Evolutionary conservation across 2,888 invertebrate species (phyloP), one percentile per base, ranked within the genome.

Genomic region (Habrosyne pyritoides): DNA sequence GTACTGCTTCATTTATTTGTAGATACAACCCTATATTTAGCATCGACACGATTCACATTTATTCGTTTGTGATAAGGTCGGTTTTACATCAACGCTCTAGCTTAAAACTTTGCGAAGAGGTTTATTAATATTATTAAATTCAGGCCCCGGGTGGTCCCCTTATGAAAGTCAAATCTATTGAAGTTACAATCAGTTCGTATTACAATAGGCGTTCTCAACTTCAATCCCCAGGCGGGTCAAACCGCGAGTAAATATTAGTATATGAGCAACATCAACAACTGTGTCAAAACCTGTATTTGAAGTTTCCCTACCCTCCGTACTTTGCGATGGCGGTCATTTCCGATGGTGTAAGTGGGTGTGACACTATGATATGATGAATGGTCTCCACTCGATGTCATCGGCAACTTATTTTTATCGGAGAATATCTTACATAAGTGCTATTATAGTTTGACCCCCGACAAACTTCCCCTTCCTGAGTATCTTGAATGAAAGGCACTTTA

Each of bases 331-430:
- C 42, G 42, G 42, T 42, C 42, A 50, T 5, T 1, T 18, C 18
- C 50, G 18, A 50, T 10, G n/a, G 8, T 21, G 28, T 49, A 28
- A 50, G 28, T 50, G 50, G 50, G 28, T 28, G 50, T 50, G 50
- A 50, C 50, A 28, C 21, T 28, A 22, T 28, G 21, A 18, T 28
- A 28, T 50, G 28, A 50, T 50, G 21, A 28, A 50, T 50, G 50
- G 28, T 21, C 21, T 21, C 28, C 33, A 33, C 33, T 28, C 42
- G 42, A 28, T 50, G 50, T 28, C 28, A 2, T 10, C 8, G 50
- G 8, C 50, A 50, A 18, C 7, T 42, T 42, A 42, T 36, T 36
- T 36, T 36, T 14, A 36, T 36, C 36, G 14, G 14, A 36, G 18
- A 42, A 42, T 42, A 42, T 42, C 42, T 42, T 42, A 42, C 12